Conservation (phyloP, 1,140 invertebrate species). For the Caenorhabditis remanei region DNA sequence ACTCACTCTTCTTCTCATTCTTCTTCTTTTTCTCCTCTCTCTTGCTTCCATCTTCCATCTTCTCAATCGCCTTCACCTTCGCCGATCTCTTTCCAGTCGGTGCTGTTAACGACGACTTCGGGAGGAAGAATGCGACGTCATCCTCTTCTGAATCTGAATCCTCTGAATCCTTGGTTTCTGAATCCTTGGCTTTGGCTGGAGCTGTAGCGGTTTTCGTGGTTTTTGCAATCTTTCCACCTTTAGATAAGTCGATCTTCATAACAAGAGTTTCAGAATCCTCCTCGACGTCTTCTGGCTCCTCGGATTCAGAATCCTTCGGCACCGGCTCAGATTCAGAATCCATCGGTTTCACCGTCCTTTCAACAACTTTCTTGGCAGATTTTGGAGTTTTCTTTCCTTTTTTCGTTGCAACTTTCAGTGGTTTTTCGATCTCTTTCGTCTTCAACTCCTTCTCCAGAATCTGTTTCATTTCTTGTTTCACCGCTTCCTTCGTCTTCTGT, state of each 20-base stretch:
- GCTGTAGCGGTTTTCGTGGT: neutral
- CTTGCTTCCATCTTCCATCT: neutral
- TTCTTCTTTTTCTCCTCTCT: neutral
- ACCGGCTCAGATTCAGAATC: neutral
- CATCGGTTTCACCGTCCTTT: neutral
- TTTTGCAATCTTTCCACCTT: slow-evolving; percentile 36
- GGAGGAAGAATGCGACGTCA: neutral
- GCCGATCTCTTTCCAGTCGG: neutral
- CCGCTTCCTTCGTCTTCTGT: neutral
- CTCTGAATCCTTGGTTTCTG: neutral
- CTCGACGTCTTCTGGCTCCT: neutral
- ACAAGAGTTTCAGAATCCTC: slow-evolving; percentile 6
- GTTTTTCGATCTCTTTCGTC: neutral
- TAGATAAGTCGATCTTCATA: slow-evolving; percentile 22
- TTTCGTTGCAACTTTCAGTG: too few species aligned
- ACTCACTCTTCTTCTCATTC: neutral
- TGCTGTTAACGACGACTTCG: neutral
- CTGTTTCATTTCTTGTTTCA: neutral
- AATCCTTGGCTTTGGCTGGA: neutral
- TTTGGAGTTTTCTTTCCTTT: too few species aligned
- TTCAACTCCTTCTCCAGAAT: slow-evolving; percentile 10
- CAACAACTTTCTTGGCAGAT: neutral
- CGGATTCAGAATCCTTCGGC: neutral
- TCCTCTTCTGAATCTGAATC: neutral
- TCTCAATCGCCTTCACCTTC: neutral